These are phyloP conservation scores for Myiotriccus ornatus DNA, from an alignment of 2,797 vertebrate genomes.

Conservation along the genomic window DNA sequence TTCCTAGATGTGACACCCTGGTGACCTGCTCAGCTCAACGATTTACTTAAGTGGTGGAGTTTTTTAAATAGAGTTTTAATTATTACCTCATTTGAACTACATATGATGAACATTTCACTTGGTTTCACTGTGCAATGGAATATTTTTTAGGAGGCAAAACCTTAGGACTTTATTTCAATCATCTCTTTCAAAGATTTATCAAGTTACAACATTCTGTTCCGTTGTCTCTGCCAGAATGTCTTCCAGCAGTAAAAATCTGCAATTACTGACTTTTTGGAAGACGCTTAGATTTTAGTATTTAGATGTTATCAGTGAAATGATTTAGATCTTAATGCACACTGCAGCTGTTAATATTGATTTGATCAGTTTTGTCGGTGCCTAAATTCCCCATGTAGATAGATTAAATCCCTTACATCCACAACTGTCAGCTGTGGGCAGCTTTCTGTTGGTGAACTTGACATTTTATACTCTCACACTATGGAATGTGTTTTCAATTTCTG, in stretches of 20 bases:
- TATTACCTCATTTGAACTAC: background rate
- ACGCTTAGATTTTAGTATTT: background rate
- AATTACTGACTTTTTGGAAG: background rate
- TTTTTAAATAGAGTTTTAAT: background rate
- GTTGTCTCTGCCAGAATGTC: background rate
- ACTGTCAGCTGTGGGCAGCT: background rate
- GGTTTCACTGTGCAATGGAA: background rate
- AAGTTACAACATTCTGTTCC: background rate
- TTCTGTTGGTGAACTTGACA: background rate
- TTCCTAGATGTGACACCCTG: background rate
- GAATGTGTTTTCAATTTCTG: background rate
- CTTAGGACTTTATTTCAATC: background rate
- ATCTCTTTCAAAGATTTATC: background rate
- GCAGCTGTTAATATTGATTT: background rate
- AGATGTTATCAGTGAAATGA: background rate
- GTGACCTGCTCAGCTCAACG: background rate
- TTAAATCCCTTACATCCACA: background rate
- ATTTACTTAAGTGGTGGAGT: accelerated
- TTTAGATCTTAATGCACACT: background rate
- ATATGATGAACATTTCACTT: background rate
- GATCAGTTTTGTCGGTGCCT: background rate
- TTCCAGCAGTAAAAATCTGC: background rate
- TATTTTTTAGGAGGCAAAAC: background rate
- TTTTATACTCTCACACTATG: background rate
- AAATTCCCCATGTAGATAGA: background rate